Conservation (phyloP, 2,113 vertebrate genomes). For the Spermophilus dauricus region DNA sequence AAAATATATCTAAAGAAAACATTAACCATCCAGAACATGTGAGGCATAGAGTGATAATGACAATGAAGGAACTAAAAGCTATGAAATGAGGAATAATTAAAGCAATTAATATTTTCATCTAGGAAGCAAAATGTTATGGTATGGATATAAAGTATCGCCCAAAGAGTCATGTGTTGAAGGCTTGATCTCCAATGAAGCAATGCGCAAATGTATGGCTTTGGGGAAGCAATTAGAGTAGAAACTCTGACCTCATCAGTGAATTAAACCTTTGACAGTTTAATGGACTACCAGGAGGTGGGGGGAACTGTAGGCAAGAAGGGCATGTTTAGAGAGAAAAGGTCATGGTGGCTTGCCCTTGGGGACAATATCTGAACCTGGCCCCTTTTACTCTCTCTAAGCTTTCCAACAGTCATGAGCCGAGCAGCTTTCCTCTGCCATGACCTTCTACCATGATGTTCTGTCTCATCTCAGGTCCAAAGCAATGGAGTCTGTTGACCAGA, state of each 20-base stretch:
- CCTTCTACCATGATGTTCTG: background rate
- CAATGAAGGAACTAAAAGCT: slow-evolving; percentile 30
- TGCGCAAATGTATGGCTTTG: background rate
- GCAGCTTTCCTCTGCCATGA: background rate
- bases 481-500: background rate
- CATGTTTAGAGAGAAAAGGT: background rate
- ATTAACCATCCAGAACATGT: background rate
- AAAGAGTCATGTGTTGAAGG: background rate
- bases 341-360: background rate
- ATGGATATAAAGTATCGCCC: background rate
- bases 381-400: background rate
- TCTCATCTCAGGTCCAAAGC: background rate
- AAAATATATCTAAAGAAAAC: slow-evolving; percentile 46
- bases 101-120: background rate
- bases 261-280: background rate
- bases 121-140: background rate
- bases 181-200: background rate
- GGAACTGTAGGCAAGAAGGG: background rate
- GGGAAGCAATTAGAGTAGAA: too few species aligned
- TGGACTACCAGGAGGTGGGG: too few species aligned
- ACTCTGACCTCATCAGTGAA: background rate
- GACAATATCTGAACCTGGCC: background rate
- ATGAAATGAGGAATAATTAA: background rate
- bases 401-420: background rate
- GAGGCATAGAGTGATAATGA: background rate